These are phyloP conservation scores for Coptodon rendalli DNA, from an alignment of 2,113 vertebrate species.

Conservation along the genomic window DNA sequence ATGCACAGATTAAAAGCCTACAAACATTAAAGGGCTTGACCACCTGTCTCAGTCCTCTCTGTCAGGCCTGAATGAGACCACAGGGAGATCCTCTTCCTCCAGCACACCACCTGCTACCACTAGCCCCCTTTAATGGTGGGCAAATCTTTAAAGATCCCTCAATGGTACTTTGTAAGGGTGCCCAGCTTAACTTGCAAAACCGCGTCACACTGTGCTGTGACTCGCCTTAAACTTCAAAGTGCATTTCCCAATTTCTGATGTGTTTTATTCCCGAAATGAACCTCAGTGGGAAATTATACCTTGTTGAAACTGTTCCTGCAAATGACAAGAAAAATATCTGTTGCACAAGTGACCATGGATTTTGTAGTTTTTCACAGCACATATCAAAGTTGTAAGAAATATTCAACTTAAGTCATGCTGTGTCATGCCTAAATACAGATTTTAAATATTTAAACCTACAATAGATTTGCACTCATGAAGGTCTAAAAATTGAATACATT, in stretches of 20 bases:
- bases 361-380: neutral
- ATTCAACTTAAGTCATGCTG: neutral
- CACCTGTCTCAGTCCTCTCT: slow-evolving; percentile 66
- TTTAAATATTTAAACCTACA: neutral
- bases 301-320: neutral
- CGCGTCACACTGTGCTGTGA: neutral
- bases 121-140: slow-evolving; percentile 46
- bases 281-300: neutral
- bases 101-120: slow-evolving; percentile 60
- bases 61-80: slow-evolving; percentile 59
- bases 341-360: neutral
- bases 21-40: slow-evolving; percentile 64
- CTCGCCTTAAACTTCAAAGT: slow-evolving; percentile 4
- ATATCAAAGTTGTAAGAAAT: neutral
- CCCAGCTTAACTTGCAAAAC: slow-evolving; percentile 38
- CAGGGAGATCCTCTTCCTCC: slow-evolving; percentile 61
- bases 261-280: neutral
- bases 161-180: slow-evolving; percentile 47
- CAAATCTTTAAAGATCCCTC: slow-evolving; percentile 49
- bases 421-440: neutral
- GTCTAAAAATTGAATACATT: neutral
- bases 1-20: slow-evolving; percentile 58
- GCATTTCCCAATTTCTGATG: neutral
- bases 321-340: neutral
- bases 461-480: neutral